These are phyloP conservation scores for Penaeus vannamei DNA, from an alignment of 1,140 invertebrate species.

Conservation along the genomic window DNA sequence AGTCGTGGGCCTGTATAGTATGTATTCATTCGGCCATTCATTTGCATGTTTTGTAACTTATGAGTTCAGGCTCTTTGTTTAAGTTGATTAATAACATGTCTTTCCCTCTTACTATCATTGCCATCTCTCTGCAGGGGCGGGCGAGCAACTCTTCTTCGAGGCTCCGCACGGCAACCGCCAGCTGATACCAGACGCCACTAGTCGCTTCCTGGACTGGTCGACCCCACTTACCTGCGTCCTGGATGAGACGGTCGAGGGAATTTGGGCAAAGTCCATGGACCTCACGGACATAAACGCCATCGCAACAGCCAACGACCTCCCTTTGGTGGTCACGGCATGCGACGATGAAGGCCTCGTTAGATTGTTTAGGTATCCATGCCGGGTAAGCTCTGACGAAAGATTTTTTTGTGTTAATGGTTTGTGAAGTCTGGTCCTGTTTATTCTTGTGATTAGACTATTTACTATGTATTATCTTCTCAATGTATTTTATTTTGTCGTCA, in stretches of 20 bases:
- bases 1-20: no score
- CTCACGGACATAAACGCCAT: slow-evolving; percentile 66
- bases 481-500: no score
- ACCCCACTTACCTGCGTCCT: slow-evolving; percentile 58
- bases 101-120: no score
- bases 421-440: background rate
- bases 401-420: background rate
- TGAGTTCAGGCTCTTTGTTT: no score
- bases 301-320: slow-evolving; percentile 51
- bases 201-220: slow-evolving; percentile 50
- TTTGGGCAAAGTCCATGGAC: slow-evolving; percentile 63
- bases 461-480: no score
- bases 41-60: no score
- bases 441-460: no score
- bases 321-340: slow-evolving; percentile 57
- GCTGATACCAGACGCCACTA: slow-evolving; percentile 54
- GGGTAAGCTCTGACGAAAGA: slow-evolving; percentile 16
- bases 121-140: slow-evolving; percentile 51
- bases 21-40: no score
- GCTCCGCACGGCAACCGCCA: slow-evolving; percentile 63
- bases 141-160: slow-evolving; percentile 65
- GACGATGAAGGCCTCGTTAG: slow-evolving; percentile 62
- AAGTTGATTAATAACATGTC: no score
- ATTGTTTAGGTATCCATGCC: slow-evolving; percentile 60
- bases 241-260: slow-evolving; percentile 55